Evolutionary conservation across 2,797 vertebrate genomes (phyloP), one percentile per base, ranked within the genome.

Genomic region (Phoxinus dragarum): DNA sequence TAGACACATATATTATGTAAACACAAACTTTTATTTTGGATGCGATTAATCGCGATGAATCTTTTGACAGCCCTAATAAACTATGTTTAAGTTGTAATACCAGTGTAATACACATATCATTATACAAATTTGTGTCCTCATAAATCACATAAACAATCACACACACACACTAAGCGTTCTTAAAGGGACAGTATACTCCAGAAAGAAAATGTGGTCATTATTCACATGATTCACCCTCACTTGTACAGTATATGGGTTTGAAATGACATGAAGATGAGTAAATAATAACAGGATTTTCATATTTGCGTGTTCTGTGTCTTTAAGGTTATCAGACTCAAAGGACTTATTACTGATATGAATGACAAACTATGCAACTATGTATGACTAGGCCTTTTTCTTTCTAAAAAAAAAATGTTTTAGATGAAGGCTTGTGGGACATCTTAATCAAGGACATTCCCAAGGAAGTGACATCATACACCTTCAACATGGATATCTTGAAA

Each of bases 391-490:
- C 8, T 61, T 11, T 27, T 34, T 36, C 27, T 59, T 77, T 27
- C 11, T 78, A 17, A 71, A n/a, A 52, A 84, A 17, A 71, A n/a
- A 52, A 84, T 68, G 1, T 89, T 87, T 12, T 93, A 99, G 98
- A 99, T 0, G 98, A 99, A 89, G 98, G 98, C 2, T 93, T 99
- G 76, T 99, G 98, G 98, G 98, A 99, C 88, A 98, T 99, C 90
- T 94, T 99, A 84, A 99, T 99, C 93, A 99, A 98, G 80, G 98
- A 99, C 93, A 98, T 99, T 90, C 98, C 98, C 56, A 98, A 98
- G 90, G 98, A 99, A 89, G 98, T 97, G 88, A 99, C 97, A 3
- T 98, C 98, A 16, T 98, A 99, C 90, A 99, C 98, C 0, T 99
- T 99, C 93, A 97, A 95, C 94, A 98, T 97, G 96, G 98, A 99